These are phyloP conservation scores for Ameiurus melas DNA, from an alignment of 2,113 vertebrate genomes.

Conservation along the genomic window DNA sequence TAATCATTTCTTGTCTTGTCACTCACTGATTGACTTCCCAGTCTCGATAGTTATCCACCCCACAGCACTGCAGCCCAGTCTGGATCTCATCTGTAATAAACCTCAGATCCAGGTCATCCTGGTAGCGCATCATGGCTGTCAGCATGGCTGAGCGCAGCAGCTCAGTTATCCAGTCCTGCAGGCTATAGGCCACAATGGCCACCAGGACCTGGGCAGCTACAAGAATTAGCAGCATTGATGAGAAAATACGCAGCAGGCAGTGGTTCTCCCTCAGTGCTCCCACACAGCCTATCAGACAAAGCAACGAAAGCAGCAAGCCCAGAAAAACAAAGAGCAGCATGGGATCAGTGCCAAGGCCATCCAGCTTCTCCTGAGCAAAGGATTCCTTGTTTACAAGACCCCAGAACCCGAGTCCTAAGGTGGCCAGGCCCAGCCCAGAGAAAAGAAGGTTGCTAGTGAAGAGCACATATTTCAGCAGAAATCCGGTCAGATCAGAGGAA, in stretches of 20 bases:
- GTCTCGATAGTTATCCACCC: conserved; percentile 82
- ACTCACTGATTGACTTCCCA: conserved; percentile 91
- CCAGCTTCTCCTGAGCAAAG: conserved; percentile 67
- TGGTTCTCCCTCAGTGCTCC: conserved; percentile 79
- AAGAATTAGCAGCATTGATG: conserved; percentile 62
- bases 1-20: not conserved
- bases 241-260: conserved; percentile 79
- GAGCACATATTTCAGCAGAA: conserved; percentile 75
- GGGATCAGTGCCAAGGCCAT: conserved; percentile 75
- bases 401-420: conserved; percentile 81
- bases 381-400: conserved; percentile 83
- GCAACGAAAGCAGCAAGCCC: conserved; percentile 67
- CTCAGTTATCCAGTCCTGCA: conserved; percentile 66
- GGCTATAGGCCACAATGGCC: conserved; percentile 70
- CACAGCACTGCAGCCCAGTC: conserved; percentile 82
- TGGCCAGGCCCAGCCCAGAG: conserved; percentile 75
- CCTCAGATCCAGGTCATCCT: conserved; percentile 83
- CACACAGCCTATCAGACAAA: conserved; percentile 82
- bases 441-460: conserved; percentile 82
- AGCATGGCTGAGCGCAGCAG: conserved; percentile 71
- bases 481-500: conserved; percentile 50
- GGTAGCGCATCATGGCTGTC: conserved; percentile 80
- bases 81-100: conserved; percentile 91
- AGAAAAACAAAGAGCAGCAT: conserved; percentile 77
- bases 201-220: conserved; percentile 71